Percentiles rank a stretch among this genome's conserved stretches.
Evolutionary conservation across 1,140 invertebrate species (phyloP).

Genomic region (Drosophila virilis): DNA sequence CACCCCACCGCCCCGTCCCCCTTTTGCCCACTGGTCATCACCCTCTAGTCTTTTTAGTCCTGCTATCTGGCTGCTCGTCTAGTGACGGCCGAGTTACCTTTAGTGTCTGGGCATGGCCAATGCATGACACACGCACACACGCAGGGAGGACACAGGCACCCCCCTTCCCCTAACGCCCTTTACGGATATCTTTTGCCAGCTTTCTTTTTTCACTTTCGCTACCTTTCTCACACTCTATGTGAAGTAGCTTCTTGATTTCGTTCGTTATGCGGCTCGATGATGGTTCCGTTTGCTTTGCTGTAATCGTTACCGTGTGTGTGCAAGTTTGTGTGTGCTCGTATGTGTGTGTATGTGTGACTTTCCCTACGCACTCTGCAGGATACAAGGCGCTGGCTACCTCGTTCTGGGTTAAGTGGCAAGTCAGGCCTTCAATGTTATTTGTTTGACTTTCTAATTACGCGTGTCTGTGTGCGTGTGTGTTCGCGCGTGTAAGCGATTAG

Average conservation of each 20-base stretch:
- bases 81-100: slow-evolving; percentile 28
- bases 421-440: slow-evolving; percentile 49
- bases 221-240: slow-evolving; percentile 5
- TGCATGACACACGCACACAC: slow-evolving; percentile 35
- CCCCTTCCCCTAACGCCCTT: neutral
- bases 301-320: neutral
- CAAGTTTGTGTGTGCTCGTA: slow-evolving; percentile 2
- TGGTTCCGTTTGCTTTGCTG: slow-evolving; percentile 42
- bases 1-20: neutral
- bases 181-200: slow-evolving; percentile 14
- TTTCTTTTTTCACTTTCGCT: neutral
- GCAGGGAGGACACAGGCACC: slow-evolving; percentile 5
- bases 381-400: slow-evolving; percentile 17
- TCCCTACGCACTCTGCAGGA: slow-evolving; percentile 15
- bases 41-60: neutral
- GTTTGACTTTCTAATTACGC: slow-evolving; percentile 67
- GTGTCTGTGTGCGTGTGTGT: neutral
- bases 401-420: slow-evolving; percentile 27
- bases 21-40: neutral
- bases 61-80: slow-evolving; percentile 9
- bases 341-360: slow-evolving; percentile 10
- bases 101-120: slow-evolving; percentile 31
- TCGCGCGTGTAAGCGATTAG: slow-evolving; percentile 36
- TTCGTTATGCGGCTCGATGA: slow-evolving; percentile 62
- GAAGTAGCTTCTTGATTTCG: slow-evolving; percentile 64